Percentiles rank a stretch among this genome's conserved stretches.
phyloP scores from a whole-genome alignment of 2,113 vertebrate genomes.

The Daphoenositta chrysoptera region DNA sequence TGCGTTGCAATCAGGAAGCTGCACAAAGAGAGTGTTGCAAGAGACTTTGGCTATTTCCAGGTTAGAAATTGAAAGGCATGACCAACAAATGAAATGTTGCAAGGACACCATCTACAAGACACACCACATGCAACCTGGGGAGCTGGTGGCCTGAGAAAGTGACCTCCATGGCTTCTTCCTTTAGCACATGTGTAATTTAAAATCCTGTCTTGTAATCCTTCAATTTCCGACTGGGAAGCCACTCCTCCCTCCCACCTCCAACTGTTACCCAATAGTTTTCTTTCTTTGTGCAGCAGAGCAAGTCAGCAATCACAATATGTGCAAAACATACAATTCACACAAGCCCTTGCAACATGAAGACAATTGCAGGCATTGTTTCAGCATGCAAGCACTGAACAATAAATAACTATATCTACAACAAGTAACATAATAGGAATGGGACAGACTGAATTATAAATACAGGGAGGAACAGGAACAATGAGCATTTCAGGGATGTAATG shows the following conservation, averaged over 20 bases:
- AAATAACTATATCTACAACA: constrained; percentile 84
- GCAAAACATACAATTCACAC: constrained; percentile 78
- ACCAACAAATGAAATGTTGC: constrained; percentile 48
- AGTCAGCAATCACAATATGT: constrained; percentile 76
- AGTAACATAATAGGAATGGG: constrained; percentile 63
- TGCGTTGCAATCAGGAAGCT: constrained; percentile 50
- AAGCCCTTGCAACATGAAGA: constrained; percentile 70
- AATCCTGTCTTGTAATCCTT: constrained; percentile 53
- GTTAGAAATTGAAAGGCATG: constrained; percentile 60
- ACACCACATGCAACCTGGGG: background rate
- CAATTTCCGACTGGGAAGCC: constrained; percentile 56
- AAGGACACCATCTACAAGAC: constrained; percentile 49
- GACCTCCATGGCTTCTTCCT: constrained; percentile 59
- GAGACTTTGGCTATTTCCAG: constrained; percentile 56
- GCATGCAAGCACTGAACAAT: constrained; percentile 88
- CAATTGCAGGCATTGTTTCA: constrained; percentile 72
- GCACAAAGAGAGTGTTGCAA: constrained; percentile 54
- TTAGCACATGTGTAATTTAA: constrained; percentile 44
- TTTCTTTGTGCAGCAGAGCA: constrained; percentile 72
- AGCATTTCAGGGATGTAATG: background rate
- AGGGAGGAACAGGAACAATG: constrained; percentile 42
- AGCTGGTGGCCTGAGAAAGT: constrained; percentile 54
- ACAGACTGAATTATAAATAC: constrained; percentile 76
- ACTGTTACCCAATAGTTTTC: constrained; percentile 50
- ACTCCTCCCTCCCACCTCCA: constrained; percentile 44